Evolutionary conservation across 1,140 invertebrate species (phyloP).

Genomic region (Oedothorax gibbosus): DNA sequence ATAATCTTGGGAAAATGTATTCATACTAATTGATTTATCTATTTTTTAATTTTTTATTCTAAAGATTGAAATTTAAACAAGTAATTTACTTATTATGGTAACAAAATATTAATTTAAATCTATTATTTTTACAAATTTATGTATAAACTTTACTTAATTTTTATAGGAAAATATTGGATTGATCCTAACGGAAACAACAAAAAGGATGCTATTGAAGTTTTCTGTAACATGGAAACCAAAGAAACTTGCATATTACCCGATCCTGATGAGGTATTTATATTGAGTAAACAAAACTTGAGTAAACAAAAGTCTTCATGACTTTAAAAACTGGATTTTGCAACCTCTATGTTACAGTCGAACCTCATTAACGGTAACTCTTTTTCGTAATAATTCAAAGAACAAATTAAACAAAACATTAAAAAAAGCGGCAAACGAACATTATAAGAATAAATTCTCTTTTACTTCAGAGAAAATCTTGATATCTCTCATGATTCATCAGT

Average conservation of each 20-base stretch:
- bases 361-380: not conserved
- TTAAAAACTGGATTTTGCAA: not conserved
- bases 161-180: conserved; percentile 86
- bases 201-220: conserved; percentile 83
- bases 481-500: too few species aligned
- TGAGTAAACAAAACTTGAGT: not conserved
- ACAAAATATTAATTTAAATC: not conserved
- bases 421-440: too few species aligned
- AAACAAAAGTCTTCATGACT: not conserved
- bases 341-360: conserved; percentile 9
- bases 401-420: too few species aligned
- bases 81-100: not conserved
- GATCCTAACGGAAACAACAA: conserved; percentile 86
- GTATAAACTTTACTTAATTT: conserved; percentile 10
- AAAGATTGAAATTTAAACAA: too few species aligned
- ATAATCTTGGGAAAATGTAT: not conserved
- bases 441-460: too few species aligned
- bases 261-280: conserved; percentile 74
- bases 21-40: not conserved
- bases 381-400: too few species aligned
- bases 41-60: not conserved
- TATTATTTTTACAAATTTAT: not conserved
- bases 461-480: too few species aligned
- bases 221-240: conserved; percentile 79
- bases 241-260: conserved; percentile 82